Percentiles rank a stretch among this genome's conserved stretches.
These are phyloP conservation scores for Cephus rjabovi DNA, from an alignment of 2,888 invertebrate species.

Conservation along the genomic window DNA sequence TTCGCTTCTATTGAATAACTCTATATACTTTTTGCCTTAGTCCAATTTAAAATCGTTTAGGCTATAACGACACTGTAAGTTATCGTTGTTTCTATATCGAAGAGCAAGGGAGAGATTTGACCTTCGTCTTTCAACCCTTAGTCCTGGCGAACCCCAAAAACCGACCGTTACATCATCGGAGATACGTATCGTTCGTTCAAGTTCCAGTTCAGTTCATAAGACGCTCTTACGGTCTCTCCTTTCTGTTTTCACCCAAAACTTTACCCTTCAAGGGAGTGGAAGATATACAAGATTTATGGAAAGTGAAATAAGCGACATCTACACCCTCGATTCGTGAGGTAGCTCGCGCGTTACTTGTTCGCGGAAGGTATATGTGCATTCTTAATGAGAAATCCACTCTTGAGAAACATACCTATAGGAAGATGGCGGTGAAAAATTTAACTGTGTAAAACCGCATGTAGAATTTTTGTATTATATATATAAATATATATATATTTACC, in stretches of 20 bases:
- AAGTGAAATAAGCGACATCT: background rate
- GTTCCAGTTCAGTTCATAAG: background rate
- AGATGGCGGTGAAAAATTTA: background rate
- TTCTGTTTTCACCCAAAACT: background rate
- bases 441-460: background rate
- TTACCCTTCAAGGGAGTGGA: background rate
- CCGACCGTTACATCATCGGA: background rate
- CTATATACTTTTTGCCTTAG: background rate
- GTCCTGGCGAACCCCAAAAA: background rate
- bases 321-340: background rate
- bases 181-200: background rate
- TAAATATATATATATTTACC: background rate
- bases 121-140: background rate
- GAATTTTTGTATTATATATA: background rate
- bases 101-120: background rate
- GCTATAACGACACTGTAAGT: background rate
- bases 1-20: no score
- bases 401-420: background rate
- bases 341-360: background rate
- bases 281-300: background rate
- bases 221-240: background rate
- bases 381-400: background rate
- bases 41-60: background rate
- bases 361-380: background rate
- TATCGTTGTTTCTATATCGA: background rate